Evolutionary conservation across 2,797 vertebrate genomes (phyloP), one percentile per base, ranked within the genome.

Genomic region (Arremon brunneinucha): DNA sequence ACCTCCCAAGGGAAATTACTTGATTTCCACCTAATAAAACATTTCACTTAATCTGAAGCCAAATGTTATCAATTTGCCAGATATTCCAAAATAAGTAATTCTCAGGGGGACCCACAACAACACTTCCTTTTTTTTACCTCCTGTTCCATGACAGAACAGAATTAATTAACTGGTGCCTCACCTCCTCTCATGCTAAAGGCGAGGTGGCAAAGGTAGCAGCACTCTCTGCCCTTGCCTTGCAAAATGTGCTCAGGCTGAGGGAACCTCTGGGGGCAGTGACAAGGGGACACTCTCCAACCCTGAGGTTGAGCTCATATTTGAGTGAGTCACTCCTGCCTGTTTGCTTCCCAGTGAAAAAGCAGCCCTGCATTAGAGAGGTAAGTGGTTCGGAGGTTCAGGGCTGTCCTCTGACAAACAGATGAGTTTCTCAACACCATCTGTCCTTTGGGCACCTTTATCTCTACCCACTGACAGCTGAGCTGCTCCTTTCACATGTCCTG

Each of bases 11-110:
- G 85, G 91, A 94, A 83, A 91, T 57, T 26, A 74, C 37, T 95
- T 78, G 56, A 74, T 94, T 93, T 91, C 85, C 76, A 83, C 69
- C 65, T 77, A 71, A 75, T 83, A 74, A 86, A 94, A 77, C 85
- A 64, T 75, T 95, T 74, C 15, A 75, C 53, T 93, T 88, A 64
- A 83, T 83, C 62, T 75, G 57, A 78, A 94, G 57, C 80, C 77
- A 86, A 91, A 91, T 81, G 69, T 86, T 95, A 90, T 50, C 69
- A 26, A 24, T 90, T 90, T 81, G 24, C 65, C 49, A 80, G 64
- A 74, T 86, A 91, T 60, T 78, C 77, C 53, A 71, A 83, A 91
- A 78, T 19, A 81, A 23, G 7, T 53, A 27, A 65, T 56, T 72
- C 71, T 55, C 30, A 4, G 28, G 21, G 67, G 52, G 3, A 47